Evolutionary conservation across 2,797 vertebrate species (phyloP).

Genomic region (Diceros bicornis): DNA sequence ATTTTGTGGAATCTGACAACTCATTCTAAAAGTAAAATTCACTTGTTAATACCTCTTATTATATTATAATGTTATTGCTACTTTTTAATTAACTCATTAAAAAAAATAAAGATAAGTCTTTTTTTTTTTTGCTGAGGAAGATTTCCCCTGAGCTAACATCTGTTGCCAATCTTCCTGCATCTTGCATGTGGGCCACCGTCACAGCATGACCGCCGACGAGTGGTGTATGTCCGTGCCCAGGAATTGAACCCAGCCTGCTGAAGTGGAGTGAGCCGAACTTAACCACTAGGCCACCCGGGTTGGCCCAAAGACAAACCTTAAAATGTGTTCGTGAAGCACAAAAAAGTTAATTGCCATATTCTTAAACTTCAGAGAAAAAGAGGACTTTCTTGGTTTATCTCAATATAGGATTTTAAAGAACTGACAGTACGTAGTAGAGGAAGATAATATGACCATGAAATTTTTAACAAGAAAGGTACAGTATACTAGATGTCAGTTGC

Average conservation of each 20-base stretch:
- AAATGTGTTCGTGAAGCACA: constrained; percentile 11
- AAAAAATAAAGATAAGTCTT: not conserved
- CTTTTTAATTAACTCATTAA: not conserved
- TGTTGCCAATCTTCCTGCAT: too few relatives aligned
- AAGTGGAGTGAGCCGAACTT: too few relatives aligned
- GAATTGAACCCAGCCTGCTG: too few relatives aligned
- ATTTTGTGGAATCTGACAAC: constrained; percentile 11
- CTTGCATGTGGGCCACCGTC: too few relatives aligned
- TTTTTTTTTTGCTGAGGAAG: too few relatives aligned
- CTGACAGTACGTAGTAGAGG: not conserved
- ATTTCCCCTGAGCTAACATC: too few relatives aligned
- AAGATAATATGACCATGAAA: not conserved
- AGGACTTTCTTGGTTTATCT: not conserved
- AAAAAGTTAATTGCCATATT: not conserved
- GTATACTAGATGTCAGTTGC: not conserved
- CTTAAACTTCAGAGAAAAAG: not conserved
- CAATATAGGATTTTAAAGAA: not conserved
- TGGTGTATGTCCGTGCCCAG: too few relatives aligned
- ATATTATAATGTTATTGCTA: not conserved
- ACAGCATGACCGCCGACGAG: too few relatives aligned
- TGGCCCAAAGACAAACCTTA: not conserved
- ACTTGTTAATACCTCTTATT: not conserved
- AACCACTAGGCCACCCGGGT: too few relatives aligned
- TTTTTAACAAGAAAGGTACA: not conserved
- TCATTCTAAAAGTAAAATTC: not conserved